Evolutionary conservation across 2,113 vertebrate species (phyloP), one percentile per base, ranked within the genome.

Genomic region (Cyprinodon brontotheroides): DNA sequence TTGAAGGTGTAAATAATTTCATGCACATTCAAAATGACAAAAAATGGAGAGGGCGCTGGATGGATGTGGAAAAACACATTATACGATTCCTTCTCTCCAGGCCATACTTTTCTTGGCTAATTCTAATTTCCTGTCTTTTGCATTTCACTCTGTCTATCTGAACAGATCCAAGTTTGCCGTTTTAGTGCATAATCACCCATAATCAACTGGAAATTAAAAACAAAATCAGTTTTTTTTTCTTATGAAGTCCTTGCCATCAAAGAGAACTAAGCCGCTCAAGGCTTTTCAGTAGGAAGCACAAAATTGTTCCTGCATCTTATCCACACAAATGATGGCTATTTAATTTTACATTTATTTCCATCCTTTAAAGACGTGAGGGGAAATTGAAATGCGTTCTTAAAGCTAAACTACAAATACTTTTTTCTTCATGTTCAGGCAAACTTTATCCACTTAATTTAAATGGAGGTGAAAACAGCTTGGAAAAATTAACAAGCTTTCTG

Each of bases 1-100:
- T 96, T 96, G 95, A 96, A 97, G 96, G 96, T 97, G 96, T 98
- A 97, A 98, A 98, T 98, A 98, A 98, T 97, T 97, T 94, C 95
- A 94, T 94, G 93, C 95, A 95, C 86, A 94, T 94, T 95, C 91
- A 94, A 94, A 64, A 95, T 94, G 94, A 95, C 90, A 95, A 82
- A 86, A 84, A 84, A 82, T 77, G 59, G 77, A 86, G 87, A 78
- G 85, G 80, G 74, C 77, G 89, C 37, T 75, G 83, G 92, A 86
- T 86, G 87, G 85, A 91, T 90, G 86, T 22, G 74, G 86, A 89
- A 88, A 91, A 89, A 83, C 86, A 83, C 87, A 90, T 91, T 92
- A 90, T 84, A 83, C 60, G 72, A 87, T 74, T 82, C 84, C 43
- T 77, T 59, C 90, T 85, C 64, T 89, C 70, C 82, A 68, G 87